Evolutionary conservation across 2,113 vertebrate species (phyloP).

Genomic region (Taxidea taxus): DNA sequence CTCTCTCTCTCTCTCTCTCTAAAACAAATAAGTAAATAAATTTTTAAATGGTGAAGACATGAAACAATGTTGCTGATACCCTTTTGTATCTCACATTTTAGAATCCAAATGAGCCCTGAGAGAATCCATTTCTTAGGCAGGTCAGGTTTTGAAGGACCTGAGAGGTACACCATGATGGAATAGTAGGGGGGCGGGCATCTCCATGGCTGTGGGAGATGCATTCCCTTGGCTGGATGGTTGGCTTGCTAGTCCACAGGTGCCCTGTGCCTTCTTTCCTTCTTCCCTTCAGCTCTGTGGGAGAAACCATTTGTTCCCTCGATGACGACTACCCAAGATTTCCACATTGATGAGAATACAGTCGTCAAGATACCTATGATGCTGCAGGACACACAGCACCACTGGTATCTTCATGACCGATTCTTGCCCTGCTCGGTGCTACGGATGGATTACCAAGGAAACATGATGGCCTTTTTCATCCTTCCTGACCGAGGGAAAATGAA

Average conservation of each 20-base stretch:
- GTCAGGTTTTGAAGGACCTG: not conserved
- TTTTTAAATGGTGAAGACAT: not conserved
- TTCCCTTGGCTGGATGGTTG: too few species aligned
- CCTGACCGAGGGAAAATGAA: slow-evolving; percentile 80
- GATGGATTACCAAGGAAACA: slow-evolving; percentile 83
- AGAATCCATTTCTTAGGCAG: too few species aligned
- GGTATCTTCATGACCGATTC: slow-evolving; percentile 72
- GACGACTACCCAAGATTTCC: slow-evolving; percentile 59
- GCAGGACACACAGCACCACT: slow-evolving; percentile 50
- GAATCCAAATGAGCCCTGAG: not conserved
- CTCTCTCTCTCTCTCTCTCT: not conserved
- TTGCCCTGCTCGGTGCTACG: slow-evolving; percentile 81
- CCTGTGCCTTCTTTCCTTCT: not conserved
- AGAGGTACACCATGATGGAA: rapidly evolving
- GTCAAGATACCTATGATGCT: slow-evolving; percentile 78
- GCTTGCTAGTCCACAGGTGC: not conserved
- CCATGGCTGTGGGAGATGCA: not conserved
- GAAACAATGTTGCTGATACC: not conserved
- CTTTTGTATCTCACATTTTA: not conserved
- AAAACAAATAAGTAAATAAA: not conserved
- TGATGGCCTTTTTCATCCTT: slow-evolving; percentile 81
- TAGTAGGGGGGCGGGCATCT: not conserved
- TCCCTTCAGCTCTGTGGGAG: slow-evolving; percentile 76
- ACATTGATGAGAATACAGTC: slow-evolving; percentile 52
- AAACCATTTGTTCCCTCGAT: slow-evolving; percentile 55